Base-by-base conservation (phyloP, 2,888 invertebrate genomes). In the Cacoxenus indagator region DNA sequence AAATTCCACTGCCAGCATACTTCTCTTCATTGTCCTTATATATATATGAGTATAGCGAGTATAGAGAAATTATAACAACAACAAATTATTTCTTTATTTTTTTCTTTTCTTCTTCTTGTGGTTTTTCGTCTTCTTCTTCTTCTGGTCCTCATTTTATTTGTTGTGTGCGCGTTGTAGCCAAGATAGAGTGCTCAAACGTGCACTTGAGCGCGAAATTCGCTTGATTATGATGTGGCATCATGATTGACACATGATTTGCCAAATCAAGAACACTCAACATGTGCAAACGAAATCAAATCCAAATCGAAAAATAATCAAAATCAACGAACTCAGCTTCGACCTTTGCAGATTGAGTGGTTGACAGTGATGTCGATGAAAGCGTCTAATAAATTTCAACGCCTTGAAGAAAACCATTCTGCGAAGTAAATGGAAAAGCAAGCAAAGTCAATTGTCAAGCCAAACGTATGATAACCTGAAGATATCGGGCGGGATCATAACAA, bases 321-420 rank as follows among this genome's bases (percentile, higher is more conserved):
- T 37, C 37, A 37, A 14, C 37, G 8, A 14, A 8, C 8, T 37
- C 37, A 37, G 14, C 37, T 8, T 37, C 37, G 14, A 37, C 37
- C 8, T 37, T 37, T 6, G 48, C 48, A n/a, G 48, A 48, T 55
- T 55, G 14, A 11, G 26, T 55, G 24, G 55, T 55, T 26, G n/a
- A 27, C n/a, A n/a, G n/a, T n/a, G n/a, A n/a, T n/a, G n/a, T n/a
- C 9, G 24, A n/a, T 27, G 24, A n/a, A 48, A 17, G 8, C 37
- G 37, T 8, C 55, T 55, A 55, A 55, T 55, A 27, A 55, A 55
- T 55, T 55, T 55, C 27, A 27, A 17, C 51, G 51, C 51, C 51
- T 51, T 19, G n/a, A 51, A 17, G 51, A 19, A 37, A 37, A 37
- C n/a, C 22, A 22, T 22, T n/a, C 17, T 17, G 9, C 51, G 51